phyloP scores from a whole-genome alignment of 2,797 vertebrate species.

The Hyperoplus immaculatus region DNA sequence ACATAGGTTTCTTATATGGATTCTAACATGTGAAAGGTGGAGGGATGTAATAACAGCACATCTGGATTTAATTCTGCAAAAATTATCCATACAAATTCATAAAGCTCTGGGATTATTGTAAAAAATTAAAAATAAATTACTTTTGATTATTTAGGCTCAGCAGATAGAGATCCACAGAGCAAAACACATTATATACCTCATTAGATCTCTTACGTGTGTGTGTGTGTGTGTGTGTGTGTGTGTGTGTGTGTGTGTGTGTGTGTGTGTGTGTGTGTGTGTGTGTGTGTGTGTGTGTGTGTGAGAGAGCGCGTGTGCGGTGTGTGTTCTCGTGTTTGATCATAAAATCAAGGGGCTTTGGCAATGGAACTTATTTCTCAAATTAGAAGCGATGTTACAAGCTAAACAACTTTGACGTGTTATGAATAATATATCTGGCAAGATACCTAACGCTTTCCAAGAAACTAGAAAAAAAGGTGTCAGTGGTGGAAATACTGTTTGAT shows the following conservation, averaged over 20 bases:
- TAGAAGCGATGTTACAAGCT: neutral
- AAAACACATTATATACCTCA: neutral
- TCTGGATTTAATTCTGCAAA: neutral
- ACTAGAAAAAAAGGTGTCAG: too few species aligned
- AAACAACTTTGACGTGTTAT: neutral
- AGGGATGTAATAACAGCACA: neutral
- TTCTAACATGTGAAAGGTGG: neutral
- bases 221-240: neutral
- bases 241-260: too few species aligned
- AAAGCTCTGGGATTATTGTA: neutral
- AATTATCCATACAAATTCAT: neutral
- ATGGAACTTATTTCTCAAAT: neutral
- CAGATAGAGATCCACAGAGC: neutral
- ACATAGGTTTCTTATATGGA: neutral
- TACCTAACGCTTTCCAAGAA: neutral
- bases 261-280: too few species aligned
- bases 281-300: too few species aligned
- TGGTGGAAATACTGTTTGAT: neutral
- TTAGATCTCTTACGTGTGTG: neutral
- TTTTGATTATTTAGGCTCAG: conserved; percentile 19
- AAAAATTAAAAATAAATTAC: neutral
- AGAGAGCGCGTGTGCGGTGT: too few species aligned
- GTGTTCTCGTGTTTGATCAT: neutral
- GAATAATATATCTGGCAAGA: neutral
- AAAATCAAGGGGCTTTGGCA: neutral